Evolutionary conservation across 2,113 vertebrate genomes (phyloP).

Genomic region (Mesocricetus auratus): DNA sequence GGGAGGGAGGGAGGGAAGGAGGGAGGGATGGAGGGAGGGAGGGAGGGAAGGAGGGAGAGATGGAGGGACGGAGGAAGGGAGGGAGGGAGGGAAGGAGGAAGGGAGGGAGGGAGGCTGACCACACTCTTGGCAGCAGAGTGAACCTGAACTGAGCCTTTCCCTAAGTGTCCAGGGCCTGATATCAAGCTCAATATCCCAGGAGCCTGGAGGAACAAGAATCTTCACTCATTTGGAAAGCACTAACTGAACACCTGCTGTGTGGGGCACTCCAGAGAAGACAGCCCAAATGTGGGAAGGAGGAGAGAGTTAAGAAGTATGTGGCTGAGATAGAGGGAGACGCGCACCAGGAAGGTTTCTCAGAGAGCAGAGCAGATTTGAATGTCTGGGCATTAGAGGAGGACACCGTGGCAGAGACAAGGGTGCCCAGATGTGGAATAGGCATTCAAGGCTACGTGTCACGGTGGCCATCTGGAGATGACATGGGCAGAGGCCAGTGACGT

Average conservation of each 20-base stretch:
- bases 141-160: background rate
- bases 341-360: background rate
- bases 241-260: background rate
- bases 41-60: too few species aligned
- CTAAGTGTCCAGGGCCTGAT: background rate
- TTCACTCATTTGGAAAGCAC: background rate
- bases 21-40: too few species aligned
- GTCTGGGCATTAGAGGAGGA: background rate
- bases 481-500: background rate
- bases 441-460: background rate
- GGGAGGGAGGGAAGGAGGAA: too few species aligned
- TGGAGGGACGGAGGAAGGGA: accelerated
- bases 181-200: background rate
- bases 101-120: too few species aligned
- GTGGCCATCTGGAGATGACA: background rate
- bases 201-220: background rate
- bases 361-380: background rate
- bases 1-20: too few species aligned
- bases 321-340: background rate
- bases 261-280: background rate
- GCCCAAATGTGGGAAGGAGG: background rate
- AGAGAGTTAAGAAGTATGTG: background rate
- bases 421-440: background rate
- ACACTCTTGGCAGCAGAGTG: background rate
- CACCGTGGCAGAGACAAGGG: background rate